These are phyloP conservation scores for Megaceryle alcyon DNA, from an alignment of 2,797 vertebrate species.

Conservation along the genomic window DNA sequence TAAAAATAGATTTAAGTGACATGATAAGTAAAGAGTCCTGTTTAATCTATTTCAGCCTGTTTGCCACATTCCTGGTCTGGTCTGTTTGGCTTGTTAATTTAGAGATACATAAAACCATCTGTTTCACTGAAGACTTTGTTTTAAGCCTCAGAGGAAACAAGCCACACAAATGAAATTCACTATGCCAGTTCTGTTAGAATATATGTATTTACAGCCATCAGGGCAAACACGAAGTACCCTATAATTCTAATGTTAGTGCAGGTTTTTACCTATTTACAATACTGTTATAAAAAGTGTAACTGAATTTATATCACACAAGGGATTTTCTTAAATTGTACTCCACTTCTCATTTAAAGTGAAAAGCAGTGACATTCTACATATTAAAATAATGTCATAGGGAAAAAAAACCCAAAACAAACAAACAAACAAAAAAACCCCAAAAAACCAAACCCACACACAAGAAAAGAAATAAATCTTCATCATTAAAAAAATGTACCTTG, in stretches of 20 bases:
- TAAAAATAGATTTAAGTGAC: conserved; percentile 71
- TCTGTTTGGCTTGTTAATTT: conserved; percentile 64
- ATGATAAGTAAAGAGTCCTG: conserved; percentile 57
- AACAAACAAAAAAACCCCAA: too few relatives aligned
- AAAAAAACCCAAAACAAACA: too few relatives aligned
- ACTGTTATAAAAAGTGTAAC: neutral
- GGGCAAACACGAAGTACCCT: conserved; percentile 12
- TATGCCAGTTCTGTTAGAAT: conserved; percentile 51
- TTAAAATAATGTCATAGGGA: neutral
- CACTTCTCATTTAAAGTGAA: conserved; percentile 32
- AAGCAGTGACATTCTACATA: neutral
- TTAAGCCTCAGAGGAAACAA: conserved; percentile 66
- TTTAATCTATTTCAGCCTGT: conserved; percentile 57
- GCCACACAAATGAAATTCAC: conserved; percentile 59
- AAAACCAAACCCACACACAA: too few relatives aligned
- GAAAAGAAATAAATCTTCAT: neutral
- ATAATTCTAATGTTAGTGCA: conserved; percentile 2
- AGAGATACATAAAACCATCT: conserved; percentile 66
- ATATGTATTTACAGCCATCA: conserved; percentile 26
- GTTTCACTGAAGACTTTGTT: conserved; percentile 66
- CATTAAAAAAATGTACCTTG: conserved; percentile 24
- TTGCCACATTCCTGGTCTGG: conserved; percentile 50
- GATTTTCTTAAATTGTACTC: conserved; percentile 27
- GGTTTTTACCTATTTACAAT: conserved; percentile 46
- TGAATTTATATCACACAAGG: neutral